These are phyloP conservation scores for Cerceris ruficornis DNA, from an alignment of 2,888 invertebrate species.

Conservation along the genomic window DNA sequence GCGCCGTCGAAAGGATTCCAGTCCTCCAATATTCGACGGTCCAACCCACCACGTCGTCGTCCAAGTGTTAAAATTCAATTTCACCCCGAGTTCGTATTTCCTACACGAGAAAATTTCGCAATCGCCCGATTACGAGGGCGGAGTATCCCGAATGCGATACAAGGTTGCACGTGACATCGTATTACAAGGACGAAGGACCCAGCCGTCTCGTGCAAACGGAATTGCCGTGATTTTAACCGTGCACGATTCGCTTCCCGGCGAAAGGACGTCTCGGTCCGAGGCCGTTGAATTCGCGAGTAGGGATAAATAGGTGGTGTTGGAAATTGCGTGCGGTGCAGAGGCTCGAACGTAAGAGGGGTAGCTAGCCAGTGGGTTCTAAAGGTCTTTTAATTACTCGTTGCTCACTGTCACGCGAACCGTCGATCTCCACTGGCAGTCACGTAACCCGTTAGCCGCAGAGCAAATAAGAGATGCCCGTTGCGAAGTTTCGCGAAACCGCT, in stretches of 20 bases:
- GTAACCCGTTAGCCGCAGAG: slow-evolving; percentile 36
- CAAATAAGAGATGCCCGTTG: slow-evolving; percentile 38
- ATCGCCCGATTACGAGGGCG: too few relatives aligned
- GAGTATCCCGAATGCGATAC: too few relatives aligned
- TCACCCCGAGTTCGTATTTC: too few relatives aligned
- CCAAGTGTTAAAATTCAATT: too few relatives aligned
- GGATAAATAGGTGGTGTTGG: slow-evolving; percentile 22
- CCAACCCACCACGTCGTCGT: too few relatives aligned
- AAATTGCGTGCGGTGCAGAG: slow-evolving; percentile 50
- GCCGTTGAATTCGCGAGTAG: neutral
- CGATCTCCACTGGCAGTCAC: slow-evolving; percentile 52
- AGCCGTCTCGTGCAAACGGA: neutral
- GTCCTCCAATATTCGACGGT: too few relatives aligned
- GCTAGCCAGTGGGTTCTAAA: slow-evolving; percentile 32
- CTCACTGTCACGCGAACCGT: slow-evolving; percentile 56
- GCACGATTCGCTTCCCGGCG: slow-evolving; percentile 2
- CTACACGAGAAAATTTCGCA: too few relatives aligned
- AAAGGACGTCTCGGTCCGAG: slow-evolving; percentile 3
- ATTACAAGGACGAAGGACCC: too few relatives aligned
- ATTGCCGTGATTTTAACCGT: slow-evolving; percentile 23
- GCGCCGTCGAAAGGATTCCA: too few relatives aligned
- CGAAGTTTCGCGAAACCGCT: slow-evolving; percentile 15
- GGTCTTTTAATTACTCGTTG: slow-evolving; percentile 60
- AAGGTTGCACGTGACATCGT: too few relatives aligned
- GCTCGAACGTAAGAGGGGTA: slow-evolving; percentile 15